Base-by-base conservation (phyloP, 1,140 invertebrate genomes). In the Conus ventricosus region DNA sequence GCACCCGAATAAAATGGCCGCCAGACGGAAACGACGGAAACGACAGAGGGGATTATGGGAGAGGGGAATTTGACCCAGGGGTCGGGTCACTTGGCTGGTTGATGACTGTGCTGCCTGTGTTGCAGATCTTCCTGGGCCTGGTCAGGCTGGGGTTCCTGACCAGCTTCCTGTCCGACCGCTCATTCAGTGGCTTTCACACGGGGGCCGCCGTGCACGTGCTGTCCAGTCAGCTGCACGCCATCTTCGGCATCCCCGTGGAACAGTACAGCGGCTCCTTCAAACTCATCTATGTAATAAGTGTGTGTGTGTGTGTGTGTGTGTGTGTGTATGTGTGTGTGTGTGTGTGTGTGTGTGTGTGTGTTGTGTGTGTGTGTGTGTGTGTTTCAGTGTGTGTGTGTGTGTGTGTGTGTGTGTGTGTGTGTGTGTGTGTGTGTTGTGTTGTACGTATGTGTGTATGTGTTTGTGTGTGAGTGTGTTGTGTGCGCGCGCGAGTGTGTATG, bases 141-240 rank as follows among this genome's bases (percentile, higher is more conserved):
- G 91, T 95, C 71, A 92, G 92, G 4, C 90, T 96, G 54, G 96
- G 96, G 23, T 95, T 95, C 67, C 89, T 96, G 15, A 95, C 95
- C 5, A 94, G 95, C 20, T 96, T 96, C 88, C 91, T 96, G 78
- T 96, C 95, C 8, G 95, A 96, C 88, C 95, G 95, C 8, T 91
- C 96, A 78, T 94, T 96, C 15, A 95, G 95, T 86, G 96, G 95
- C 63, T 96, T 96, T 89, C 95, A 95, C 25, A 95, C 95, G 20
- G 96, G 95, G 15, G 95, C 95, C 53, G 96, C 96, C 5, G 91
- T 95, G 76, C 96, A 96, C 89, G 96, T 96, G n/a, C 94, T 96
- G 83, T 94, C 95, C 39, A 95, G 95, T 88, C 96, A 96, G 91
- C 91, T 96, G 11, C 93, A 93, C 83, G 92, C 94, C 87, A 88